phyloP scores from a whole-genome alignment of 2,888 invertebrate genomes.

The Dasypolia templi region DNA sequence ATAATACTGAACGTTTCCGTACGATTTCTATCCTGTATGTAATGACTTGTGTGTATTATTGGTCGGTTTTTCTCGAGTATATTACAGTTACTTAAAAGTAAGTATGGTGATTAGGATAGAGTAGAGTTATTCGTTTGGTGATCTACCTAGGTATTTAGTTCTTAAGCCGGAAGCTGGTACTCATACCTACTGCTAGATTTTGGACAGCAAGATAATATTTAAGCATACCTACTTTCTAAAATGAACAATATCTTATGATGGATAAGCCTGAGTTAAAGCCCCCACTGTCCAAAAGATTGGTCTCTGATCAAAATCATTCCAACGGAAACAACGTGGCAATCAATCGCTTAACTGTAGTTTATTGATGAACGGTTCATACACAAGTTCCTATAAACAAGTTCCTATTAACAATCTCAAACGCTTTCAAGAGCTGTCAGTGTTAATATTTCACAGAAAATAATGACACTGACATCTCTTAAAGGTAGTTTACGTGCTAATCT shows the following conservation, averaged over 20 bases:
- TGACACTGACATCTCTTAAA: too few relatives aligned
- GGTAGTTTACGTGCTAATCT: too few relatives aligned
- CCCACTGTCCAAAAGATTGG: too few relatives aligned
- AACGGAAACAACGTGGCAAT: neutral
- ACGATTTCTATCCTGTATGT: conserved; percentile 70
- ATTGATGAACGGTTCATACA: too few relatives aligned
- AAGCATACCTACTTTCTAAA: neutral
- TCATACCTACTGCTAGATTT: too few relatives aligned
- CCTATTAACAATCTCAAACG: too few relatives aligned
- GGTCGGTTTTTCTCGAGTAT: conserved; percentile 38
- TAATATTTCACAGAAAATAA: too few relatives aligned
- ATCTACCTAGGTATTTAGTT: neutral
- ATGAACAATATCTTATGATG: neutral
- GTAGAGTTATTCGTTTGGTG: neutral
- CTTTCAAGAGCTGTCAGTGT: too few relatives aligned
- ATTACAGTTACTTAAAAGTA: neutral
- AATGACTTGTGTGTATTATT: conserved; percentile 42
- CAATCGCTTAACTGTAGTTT: too few relatives aligned
- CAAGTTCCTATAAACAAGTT: too few relatives aligned
- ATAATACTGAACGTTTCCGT: conserved; percentile 65
- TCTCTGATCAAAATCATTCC: neutral
- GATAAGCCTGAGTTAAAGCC: neutral
- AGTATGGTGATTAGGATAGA: conserved; percentile 6
- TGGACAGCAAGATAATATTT: neutral
- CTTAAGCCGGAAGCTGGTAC: too few relatives aligned